Conservation (phyloP, 2,888 invertebrate genomes). For the Criorhina ranunculi region DNA sequence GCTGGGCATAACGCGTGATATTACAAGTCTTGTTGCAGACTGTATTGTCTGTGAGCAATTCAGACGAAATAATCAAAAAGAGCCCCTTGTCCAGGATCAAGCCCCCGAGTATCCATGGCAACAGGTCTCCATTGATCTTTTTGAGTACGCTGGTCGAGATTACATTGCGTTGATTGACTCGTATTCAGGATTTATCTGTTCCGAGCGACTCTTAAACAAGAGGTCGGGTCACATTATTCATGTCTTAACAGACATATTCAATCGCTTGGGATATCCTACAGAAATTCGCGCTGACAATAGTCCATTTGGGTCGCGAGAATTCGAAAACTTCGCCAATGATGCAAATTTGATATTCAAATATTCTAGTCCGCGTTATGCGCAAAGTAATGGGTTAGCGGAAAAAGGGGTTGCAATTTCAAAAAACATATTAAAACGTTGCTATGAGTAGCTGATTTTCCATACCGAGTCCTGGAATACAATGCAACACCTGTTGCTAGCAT, state of each 20-base stretch:
- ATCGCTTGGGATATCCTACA: slow-evolving; percentile 77
- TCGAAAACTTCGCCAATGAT: slow-evolving; percentile 40
- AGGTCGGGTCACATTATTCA: no score
- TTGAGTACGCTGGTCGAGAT: slow-evolving; percentile 39
- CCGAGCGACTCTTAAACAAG: background rate
- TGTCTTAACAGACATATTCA: slow-evolving; percentile 44
- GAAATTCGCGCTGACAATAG: slow-evolving; percentile 75
- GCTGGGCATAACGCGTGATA: slow-evolving; percentile 79
- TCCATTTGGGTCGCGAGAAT: slow-evolving; percentile 63
- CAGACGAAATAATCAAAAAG: slow-evolving; percentile 66
- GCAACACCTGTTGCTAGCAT: slow-evolving; percentile 30
- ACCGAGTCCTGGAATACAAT: slow-evolving; percentile 28
- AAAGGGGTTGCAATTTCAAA: slow-evolving; percentile 62
- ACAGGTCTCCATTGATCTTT: background rate
- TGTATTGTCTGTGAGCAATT: slow-evolving; percentile 71
- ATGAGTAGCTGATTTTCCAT: slow-evolving; percentile 41
- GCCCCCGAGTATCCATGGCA: slow-evolving; percentile 60
- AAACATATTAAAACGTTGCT: slow-evolving; percentile 70
- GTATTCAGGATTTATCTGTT: slow-evolving; percentile 52
- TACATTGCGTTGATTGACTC: slow-evolving; percentile 51
- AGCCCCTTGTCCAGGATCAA: slow-evolving; percentile 69
- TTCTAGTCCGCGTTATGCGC: slow-evolving; percentile 71
- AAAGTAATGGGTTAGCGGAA: slow-evolving; percentile 71
- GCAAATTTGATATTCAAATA: slow-evolving; percentile 54
- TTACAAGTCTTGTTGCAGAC: slow-evolving; percentile 74